Conservation (phyloP, 2,113 vertebrate species). For the Gallinago jamesoni region DNA sequence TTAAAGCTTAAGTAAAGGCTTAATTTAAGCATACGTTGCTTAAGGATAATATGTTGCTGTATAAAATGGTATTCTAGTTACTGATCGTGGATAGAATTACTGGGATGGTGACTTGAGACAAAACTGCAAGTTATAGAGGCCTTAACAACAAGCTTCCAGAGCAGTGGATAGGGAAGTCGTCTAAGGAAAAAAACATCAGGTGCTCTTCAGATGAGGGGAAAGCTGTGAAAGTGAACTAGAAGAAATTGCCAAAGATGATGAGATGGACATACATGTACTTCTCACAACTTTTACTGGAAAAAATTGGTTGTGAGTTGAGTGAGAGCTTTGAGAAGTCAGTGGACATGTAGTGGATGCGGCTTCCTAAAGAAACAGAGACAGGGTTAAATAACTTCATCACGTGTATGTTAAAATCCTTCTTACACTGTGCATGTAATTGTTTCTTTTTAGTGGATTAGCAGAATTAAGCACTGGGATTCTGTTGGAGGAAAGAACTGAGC, state of each 20-base stretch:
- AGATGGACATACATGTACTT: neutral
- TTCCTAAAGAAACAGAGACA: neutral
- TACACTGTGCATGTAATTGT: fast-evolving
- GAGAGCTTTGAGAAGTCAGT: neutral
- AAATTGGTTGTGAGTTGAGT: neutral
- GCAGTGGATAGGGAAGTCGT: fast-evolving
- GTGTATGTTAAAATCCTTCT: neutral
- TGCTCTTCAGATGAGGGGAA: neutral
- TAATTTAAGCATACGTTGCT: neutral
- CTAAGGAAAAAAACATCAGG: neutral
- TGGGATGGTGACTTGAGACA: neutral
- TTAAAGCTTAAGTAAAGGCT: no score
- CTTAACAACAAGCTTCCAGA: neutral
- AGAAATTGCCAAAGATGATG: neutral
- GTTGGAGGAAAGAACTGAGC: neutral
- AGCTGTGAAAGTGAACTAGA: neutral
- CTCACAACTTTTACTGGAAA: neutral
- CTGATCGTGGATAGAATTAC: neutral
- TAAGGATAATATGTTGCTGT: neutral
- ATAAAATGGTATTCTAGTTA: neutral
- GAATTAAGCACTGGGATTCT: neutral
- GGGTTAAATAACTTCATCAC: neutral
- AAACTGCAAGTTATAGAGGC: neutral
- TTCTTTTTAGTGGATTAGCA: neutral
- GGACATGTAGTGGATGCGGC: neutral